Evolutionary conservation across 2,113 vertebrate species (phyloP).

Genomic region (Chunga burmeisteri): DNA sequence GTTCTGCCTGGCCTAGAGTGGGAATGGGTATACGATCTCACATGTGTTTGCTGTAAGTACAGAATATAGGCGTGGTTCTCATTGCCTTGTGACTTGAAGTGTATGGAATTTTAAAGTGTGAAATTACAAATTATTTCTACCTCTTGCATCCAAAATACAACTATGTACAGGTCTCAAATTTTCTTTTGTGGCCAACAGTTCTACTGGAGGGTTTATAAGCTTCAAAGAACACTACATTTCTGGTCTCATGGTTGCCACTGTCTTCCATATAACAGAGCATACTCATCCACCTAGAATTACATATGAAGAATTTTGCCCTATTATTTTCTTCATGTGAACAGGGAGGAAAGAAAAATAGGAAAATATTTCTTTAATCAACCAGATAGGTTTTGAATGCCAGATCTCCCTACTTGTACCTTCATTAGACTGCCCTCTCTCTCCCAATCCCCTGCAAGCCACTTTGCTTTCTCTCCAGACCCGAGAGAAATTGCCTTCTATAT

Average conservation of each 20-base stretch:
- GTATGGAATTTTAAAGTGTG: not conserved
- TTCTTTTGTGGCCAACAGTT: not conserved
- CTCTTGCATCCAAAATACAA: not conserved
- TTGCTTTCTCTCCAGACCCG: not conserved
- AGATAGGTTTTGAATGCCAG: not conserved
- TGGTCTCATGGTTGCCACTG: rapidly evolving
- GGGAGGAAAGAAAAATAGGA: not conserved
- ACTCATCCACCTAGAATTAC: not conserved
- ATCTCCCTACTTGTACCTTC: not conserved
- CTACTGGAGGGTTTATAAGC: not conserved
- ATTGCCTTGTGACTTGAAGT: not conserved
- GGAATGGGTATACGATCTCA: rapidly evolving
- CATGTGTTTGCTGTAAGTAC: rapidly evolving
- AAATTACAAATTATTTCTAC: not conserved
- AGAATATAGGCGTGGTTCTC: not conserved
- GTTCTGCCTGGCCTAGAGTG: not conserved
- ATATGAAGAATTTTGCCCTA: not conserved
- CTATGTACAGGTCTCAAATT: not conserved
- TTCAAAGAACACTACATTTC: not conserved
- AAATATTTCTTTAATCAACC: not conserved
- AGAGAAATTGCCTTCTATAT: not conserved
- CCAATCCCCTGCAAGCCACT: not conserved
- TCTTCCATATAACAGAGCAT: not conserved
- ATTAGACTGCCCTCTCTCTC: not conserved
- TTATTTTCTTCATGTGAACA: not conserved